Conservation (phyloP, 2,113 vertebrate species). For the Numida meleagris region DNA sequence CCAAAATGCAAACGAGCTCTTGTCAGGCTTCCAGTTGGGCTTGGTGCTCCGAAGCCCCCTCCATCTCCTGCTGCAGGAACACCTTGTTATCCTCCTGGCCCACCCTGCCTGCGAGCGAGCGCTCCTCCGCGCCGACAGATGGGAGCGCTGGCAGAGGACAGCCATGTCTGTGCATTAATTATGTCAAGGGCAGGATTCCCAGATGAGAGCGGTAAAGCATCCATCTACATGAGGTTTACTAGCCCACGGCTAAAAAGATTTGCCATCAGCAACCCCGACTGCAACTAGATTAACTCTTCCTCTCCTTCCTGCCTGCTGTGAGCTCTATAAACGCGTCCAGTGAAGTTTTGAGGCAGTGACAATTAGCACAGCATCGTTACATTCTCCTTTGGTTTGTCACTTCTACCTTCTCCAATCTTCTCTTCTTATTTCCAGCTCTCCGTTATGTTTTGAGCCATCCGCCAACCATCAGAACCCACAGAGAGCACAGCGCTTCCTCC, state of each 20-base stretch:
- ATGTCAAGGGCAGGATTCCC: constrained; percentile 47
- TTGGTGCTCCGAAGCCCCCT: neutral
- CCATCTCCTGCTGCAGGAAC: neutral
- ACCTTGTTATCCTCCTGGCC: constrained; percentile 20
- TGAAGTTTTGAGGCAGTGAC: neutral
- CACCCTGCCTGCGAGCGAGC: neutral
- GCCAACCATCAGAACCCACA: neutral
- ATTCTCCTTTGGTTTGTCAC: neutral
- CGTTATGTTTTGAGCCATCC: neutral
- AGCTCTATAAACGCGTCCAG: neutral
- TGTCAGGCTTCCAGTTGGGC: neutral
- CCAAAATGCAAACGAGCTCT: neutral
- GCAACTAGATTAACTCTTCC: neutral
- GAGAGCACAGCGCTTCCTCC: neutral
- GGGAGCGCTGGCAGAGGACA: constrained; percentile 15
- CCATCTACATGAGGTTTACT: neutral
- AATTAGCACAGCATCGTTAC: neutral
- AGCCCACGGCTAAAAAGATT: constrained; percentile 12
- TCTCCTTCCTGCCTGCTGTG: neutral
- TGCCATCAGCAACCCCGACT: neutral
- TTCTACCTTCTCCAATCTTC: neutral
- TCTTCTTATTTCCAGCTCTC: neutral
- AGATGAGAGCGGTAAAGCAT: neutral
- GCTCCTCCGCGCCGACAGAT: constrained; percentile 11
- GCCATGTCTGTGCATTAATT: constrained; percentile 27